These are phyloP conservation scores for Hirtodrosophila duncani DNA, from an alignment of 2,888 invertebrate species.

Conservation along the genomic window DNA sequence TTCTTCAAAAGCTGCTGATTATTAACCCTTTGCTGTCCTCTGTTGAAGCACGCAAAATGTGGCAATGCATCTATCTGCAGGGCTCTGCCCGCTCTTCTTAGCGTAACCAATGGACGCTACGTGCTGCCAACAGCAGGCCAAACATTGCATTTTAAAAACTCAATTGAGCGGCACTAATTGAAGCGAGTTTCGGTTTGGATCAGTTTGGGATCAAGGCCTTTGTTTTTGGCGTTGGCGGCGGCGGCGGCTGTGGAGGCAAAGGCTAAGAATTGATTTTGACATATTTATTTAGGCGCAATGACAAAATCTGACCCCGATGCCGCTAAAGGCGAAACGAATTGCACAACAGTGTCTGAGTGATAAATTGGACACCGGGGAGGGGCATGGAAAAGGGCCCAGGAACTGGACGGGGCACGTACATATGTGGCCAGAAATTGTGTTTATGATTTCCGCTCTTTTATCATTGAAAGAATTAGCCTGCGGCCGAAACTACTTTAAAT, in stretches of 20 bases:
- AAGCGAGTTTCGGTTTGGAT: constrained; percentile 1
- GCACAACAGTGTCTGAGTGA: constrained; percentile 35
- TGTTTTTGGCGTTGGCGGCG: constrained; percentile 1
- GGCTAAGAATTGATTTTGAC: constrained; percentile 53
- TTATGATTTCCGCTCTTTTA: constrained; percentile 7
- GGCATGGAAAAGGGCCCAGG: constrained; percentile 19
- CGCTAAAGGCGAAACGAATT: constrained; percentile 61
- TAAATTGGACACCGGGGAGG: constrained; percentile 29
- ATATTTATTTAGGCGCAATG: constrained; percentile 61
- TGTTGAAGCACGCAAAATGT: too few species aligned
- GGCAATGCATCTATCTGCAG: too few species aligned
- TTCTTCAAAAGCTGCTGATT: too few species aligned
- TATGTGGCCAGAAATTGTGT: constrained; percentile 33
- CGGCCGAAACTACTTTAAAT: constrained; percentile 61
- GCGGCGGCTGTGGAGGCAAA: constrained; percentile 15
- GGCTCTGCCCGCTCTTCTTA: constrained; percentile 23
- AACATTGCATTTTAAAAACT: constrained; percentile 35
- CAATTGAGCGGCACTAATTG: constrained; percentile 65
- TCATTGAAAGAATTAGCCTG: constrained; percentile 38
- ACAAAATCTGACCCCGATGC: constrained; percentile 51
- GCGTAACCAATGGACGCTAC: constrained; percentile 3
- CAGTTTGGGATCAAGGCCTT: not conserved
- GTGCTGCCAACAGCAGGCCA: constrained; percentile 2
- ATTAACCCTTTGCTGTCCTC: too few species aligned
- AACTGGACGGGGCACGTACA: too few species aligned